Conservation (phyloP, 2,797 vertebrate genomes). For the Tenualosa ilisha region DNA sequence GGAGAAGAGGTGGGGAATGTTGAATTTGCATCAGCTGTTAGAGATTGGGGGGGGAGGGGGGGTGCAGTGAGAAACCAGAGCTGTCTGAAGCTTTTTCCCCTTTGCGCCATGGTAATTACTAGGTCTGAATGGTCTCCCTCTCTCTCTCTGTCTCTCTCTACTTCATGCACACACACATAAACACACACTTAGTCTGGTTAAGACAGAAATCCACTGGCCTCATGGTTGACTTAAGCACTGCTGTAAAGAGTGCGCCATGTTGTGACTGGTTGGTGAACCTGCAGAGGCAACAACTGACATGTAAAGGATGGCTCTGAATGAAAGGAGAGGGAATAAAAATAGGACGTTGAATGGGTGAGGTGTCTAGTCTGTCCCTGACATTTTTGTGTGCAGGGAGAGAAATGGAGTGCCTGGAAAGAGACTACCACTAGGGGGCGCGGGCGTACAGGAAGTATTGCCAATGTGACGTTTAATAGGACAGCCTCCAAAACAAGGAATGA, state of each 20-base stretch:
- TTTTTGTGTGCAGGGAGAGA: constrained; percentile 2
- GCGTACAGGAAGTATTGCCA: constrained; percentile 4
- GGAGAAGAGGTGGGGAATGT: constrained; percentile 12
- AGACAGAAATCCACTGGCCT: neutral
- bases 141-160: neutral
- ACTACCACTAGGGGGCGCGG: neutral
- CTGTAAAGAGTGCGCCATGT: neutral
- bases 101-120: constrained; percentile 5
- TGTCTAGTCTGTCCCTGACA: constrained; percentile 2
- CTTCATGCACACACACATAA: neutral
- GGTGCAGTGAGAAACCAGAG: neutral
- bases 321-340: neutral
- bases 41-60: neutral
- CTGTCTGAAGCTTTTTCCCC: constrained; percentile 18
- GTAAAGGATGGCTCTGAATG: neutral
- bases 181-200: constrained; percentile 2
- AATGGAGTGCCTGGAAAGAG: neutral
- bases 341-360: neutral
- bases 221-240: neutral
- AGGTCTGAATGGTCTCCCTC: neutral
- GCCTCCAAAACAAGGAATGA: constrained; percentile 17
- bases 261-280: neutral
- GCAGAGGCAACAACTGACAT: neutral
- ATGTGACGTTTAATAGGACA: neutral
- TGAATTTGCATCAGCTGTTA: constrained; percentile 18